phyloP scores from a whole-genome alignment of 2,113 vertebrate genomes.

The Motacilla alba region DNA sequence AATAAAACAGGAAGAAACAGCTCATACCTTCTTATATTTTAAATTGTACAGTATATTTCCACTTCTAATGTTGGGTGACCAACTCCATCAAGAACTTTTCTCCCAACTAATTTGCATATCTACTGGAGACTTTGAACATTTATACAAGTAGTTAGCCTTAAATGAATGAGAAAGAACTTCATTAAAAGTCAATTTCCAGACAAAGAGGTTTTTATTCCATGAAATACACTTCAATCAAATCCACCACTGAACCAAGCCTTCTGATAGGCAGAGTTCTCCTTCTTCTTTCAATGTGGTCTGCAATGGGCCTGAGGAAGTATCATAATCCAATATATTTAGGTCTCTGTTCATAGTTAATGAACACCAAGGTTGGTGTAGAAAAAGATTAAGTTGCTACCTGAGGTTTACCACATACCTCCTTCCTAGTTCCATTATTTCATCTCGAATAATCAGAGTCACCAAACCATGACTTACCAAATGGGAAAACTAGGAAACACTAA shows the following conservation, averaged over 20 bases:
- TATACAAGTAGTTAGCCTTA: slow-evolving; percentile 84
- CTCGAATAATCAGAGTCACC: not conserved
- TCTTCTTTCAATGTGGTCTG: not conserved
- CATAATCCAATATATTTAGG: not conserved
- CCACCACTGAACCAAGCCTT: not conserved
- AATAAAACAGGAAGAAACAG: not conserved
- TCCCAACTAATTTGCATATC: slow-evolving; percentile 77
- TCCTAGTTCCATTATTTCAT: not conserved
- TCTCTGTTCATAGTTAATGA: not conserved
- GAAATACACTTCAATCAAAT: not conserved
- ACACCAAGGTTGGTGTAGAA: not conserved
- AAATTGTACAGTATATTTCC: slow-evolving; percentile 78
- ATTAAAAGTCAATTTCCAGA: slow-evolving; percentile 13
- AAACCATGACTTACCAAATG: not conserved
- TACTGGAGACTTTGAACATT: slow-evolving; percentile 73
- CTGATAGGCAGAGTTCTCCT: not conserved
- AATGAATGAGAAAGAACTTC: slow-evolving; percentile 28
- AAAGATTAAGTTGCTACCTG: not conserved
- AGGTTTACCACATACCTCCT: not conserved
- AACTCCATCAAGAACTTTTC: slow-evolving; percentile 74
- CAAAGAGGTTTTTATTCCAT: not conserved
- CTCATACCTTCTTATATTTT: slow-evolving; percentile 79
- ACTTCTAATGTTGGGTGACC: slow-evolving; percentile 76
- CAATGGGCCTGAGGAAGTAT: not conserved
- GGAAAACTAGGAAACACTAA: not conserved